Conservation (phyloP, 1,140 invertebrate species). For the Helicorthomorpha holstii region DNA sequence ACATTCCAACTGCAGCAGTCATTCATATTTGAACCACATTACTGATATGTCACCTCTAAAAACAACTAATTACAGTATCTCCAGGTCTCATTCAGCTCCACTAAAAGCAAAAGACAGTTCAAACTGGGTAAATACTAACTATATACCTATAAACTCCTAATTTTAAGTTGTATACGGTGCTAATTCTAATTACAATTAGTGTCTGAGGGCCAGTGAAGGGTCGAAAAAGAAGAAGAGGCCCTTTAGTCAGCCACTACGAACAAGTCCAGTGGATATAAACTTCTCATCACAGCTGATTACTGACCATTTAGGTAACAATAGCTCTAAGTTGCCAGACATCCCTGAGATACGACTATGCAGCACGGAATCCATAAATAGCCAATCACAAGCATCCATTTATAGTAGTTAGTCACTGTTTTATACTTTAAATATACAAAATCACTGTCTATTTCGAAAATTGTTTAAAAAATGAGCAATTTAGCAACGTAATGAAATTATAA, state of each 20-base stretch:
- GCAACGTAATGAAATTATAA: too few relatives aligned
- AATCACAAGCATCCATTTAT: neutral
- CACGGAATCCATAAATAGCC: neutral
- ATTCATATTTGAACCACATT: neutral
- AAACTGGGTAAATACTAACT: neutral
- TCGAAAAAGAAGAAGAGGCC: slow-evolving; percentile 9
- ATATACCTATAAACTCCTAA: neutral
- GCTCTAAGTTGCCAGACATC: slow-evolving; percentile 27
- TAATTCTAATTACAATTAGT: neutral
- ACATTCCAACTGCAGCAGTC: slow-evolving; percentile 15
- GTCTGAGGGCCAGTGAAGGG: neutral
- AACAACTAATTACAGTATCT: slow-evolving; percentile 3
- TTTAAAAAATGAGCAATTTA: neutral
- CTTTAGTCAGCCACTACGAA: slow-evolving; percentile 12
- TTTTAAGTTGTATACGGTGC: neutral
- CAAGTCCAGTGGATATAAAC: slow-evolving; percentile 7
- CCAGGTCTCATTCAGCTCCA: slow-evolving; percentile 14
- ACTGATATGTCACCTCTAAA: neutral
- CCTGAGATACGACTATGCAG: slow-evolving; percentile 24
- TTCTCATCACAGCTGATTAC: neutral
- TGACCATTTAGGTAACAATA: slow-evolving; percentile 9
- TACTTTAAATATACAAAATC: too few relatives aligned
- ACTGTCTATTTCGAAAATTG: too few relatives aligned
- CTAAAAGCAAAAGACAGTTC: slow-evolving; percentile 11
- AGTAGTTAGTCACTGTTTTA: neutral